These are phyloP conservation scores for Antheraea pernyi DNA, from an alignment of 1,140 invertebrate genomes.

Conservation along the genomic window DNA sequence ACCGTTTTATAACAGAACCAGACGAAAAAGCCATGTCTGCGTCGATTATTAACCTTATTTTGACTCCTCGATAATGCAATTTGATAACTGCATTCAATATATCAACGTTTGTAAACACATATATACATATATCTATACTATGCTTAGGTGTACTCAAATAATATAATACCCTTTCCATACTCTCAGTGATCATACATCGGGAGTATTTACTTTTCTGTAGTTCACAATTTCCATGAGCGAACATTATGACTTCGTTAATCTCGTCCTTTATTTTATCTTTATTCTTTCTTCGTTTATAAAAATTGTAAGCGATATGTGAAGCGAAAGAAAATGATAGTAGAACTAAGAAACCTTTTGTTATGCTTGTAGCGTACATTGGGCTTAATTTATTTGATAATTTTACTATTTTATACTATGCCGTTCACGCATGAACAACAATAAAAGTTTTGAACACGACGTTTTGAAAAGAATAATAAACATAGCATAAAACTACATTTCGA, in stretches of 20 bases:
- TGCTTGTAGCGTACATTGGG: not conserved
- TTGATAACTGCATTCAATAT: slow-evolving; percentile 51
- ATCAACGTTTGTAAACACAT: slow-evolving; percentile 61
- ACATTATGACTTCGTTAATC: slow-evolving; percentile 66
- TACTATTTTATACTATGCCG: too few relatives aligned
- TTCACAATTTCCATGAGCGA: slow-evolving; percentile 34
- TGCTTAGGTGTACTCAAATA: slow-evolving; percentile 48
- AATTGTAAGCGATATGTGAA: slow-evolving; percentile 46
- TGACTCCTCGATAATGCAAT: slow-evolving; percentile 51
- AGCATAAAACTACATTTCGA: too few relatives aligned
- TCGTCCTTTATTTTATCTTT: slow-evolving; percentile 27
- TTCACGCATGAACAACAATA: not conserved
- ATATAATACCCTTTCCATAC: slow-evolving; percentile 52
- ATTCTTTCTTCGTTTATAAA: slow-evolving; percentile 38
- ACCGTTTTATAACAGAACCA: slow-evolving; percentile 45
- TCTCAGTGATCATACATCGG: slow-evolving; percentile 44
- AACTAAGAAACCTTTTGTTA: slow-evolving; percentile 27
- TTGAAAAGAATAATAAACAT: too few relatives aligned
- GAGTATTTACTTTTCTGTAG: slow-evolving; percentile 59
- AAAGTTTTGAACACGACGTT: too few relatives aligned
- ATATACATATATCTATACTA: slow-evolving; percentile 65
- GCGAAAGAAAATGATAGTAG: slow-evolving; percentile 44
- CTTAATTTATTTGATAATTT: not conserved
- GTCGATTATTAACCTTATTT: slow-evolving; percentile 60
- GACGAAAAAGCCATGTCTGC: slow-evolving; percentile 66